Percentiles rank a stretch among this genome's conserved stretches.
Conservation (phyloP, 2,113 vertebrate species). For the Prunella fulvescens region DNA sequence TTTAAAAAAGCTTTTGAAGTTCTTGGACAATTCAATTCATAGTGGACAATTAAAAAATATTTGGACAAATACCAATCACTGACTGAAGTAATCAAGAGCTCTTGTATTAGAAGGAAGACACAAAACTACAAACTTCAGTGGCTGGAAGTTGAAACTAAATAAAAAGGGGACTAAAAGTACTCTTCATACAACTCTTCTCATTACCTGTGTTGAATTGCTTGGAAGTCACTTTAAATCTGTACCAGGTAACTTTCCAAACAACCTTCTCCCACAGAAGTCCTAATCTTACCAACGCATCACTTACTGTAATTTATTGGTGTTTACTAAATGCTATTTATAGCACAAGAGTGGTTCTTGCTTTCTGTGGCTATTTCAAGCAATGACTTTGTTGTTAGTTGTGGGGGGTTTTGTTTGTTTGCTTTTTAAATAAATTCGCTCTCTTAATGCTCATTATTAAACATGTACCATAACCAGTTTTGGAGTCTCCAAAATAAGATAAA, state of each 20-base stretch:
- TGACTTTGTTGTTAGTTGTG: neutral
- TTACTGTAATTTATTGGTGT: neutral
- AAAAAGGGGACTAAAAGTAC: neutral
- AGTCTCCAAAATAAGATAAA: neutral
- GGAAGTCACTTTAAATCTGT: neutral
- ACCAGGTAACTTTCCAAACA: neutral
- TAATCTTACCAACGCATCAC: neutral
- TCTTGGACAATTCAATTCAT: neutral
- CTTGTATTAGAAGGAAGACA: neutral
- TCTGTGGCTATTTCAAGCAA: neutral
- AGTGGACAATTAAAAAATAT: neutral
- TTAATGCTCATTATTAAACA: neutral
- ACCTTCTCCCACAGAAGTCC: neutral
- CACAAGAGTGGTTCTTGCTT: neutral
- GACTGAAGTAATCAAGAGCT: accelerated
- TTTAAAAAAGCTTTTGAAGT: neutral
- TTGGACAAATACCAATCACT: neutral
- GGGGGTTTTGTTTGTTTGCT: neutral
- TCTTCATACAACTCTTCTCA: neutral
- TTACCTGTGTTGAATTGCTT: neutral
- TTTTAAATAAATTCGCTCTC: neutral
- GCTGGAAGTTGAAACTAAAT: neutral
- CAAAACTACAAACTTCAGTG: neutral
- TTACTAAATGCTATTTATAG: neutral
- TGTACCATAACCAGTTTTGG: accelerated